Base-by-base conservation (phyloP, 2,797 vertebrate species). In the Loriculus beryllinus region DNA sequence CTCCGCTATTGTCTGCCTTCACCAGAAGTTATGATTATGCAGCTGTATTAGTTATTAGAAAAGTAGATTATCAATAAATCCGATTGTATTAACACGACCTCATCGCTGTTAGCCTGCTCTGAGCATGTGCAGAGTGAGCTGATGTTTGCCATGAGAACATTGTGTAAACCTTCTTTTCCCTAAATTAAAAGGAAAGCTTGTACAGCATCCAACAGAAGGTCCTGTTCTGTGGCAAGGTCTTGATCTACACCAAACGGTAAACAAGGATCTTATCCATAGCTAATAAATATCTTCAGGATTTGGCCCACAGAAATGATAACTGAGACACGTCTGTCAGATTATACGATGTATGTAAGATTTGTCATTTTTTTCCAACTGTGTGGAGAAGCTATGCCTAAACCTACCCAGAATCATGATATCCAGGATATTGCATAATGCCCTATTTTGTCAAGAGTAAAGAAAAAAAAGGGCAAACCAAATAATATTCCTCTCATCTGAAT, bases 251-350 rank as follows among this genome's bases (percentile, higher is more conserved):
- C 54, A 63, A 90, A 92, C 85, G 92, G 78, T 83, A 91, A 89
- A 68, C 64, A 89, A 49, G 69, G 29, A 40, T 85, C 26, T 71
- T 81, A 57, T n/a, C 69, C 39, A 1, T 82, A 87, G 52, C 57
- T 78, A 89, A 87, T 78, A 95, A 91, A 89, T 87, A 64, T 78
- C 64, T 86, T 76, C 48, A 84, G 62, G 43, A 82, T 90, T 90
- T 88, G 52, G 37, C 33, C 47, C 31, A 65, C 10, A 80, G 75
- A 85, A 93, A 68, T 88, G 40, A 87, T 49, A 83, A 89, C 91
- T 82, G 25, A 25, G 42, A 89, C 82, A 75, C 15, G 14, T 75
- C 42, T 93, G 64, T 89, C 48, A 60, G 68, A 94, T 92, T 95
- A 69, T 54, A 43, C 80, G 71, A 35, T 80, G 40, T 65, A 82